Evolutionary conservation across 2,113 vertebrate species (phyloP), one percentile per base, ranked within the genome.

Genomic region (Pungitius pungitius): DNA sequence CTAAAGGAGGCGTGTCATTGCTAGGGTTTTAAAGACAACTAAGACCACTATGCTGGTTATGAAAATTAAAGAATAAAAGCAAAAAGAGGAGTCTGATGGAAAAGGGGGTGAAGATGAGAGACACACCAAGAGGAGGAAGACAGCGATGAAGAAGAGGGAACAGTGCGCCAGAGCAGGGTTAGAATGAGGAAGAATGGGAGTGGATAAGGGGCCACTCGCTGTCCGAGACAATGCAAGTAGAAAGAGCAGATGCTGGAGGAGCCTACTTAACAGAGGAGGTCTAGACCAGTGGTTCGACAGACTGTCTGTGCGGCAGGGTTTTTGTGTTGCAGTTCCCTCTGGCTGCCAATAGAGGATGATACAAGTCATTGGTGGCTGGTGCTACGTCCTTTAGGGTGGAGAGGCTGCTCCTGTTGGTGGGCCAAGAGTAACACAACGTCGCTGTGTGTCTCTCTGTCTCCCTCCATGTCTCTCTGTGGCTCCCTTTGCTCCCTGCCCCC

Each of bases 231-330:
- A 91, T 86, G 74, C 45, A 55, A 78, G 51, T 9, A 87, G 90
- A 92, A 92, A 92, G 90, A 86, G 85, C 88, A 92, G 92, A 89
- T 69, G 87, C 81, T 78, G 80, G 75, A 80, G 62, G 73, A 75
- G 71, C 80, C 89, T 87, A 86, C 78, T 90, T 77, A 89, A 88
- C 83, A 88, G 85, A 81, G 68, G 80, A 82, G 88, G 88, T 89
- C 90, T 89, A 92, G 91, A 91, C 88, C 81, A 54, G n/a, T n/a
- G n/a, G n/a, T n/a, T n/a, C n/a, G n/a, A n/a, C n/a, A n/a, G n/a
- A n/a, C n/a, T n/a, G 43, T 15, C 43, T 78, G 54, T 30, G 5
- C 37, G n/a, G 10, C 39, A 13, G 51, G 51, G 17, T 8, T 45
- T 61, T 76, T 63, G 69, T 69, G 68, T 62, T 84, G 88, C 69